These are phyloP conservation scores for Malacosoma neustria DNA, from an alignment of 2,888 invertebrate genomes.

Conservation along the genomic window DNA sequence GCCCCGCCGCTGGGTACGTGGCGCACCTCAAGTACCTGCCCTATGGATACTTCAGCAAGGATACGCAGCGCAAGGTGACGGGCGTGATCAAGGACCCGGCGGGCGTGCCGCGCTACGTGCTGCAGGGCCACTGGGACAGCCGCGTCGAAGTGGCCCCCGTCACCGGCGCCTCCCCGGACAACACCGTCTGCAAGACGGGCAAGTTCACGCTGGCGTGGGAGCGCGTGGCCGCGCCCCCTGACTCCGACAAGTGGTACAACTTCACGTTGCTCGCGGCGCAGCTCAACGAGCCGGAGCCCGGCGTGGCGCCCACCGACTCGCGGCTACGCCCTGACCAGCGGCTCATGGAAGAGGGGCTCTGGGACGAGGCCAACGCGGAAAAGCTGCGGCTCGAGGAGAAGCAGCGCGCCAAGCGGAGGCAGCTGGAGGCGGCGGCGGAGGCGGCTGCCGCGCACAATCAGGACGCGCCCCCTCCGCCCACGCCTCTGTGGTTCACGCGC, in stretches of 20 bases:
- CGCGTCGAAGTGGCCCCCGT: constrained; percentile 96
- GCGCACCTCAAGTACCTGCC: constrained; percentile 98
- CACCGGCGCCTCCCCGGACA: constrained; percentile 80
- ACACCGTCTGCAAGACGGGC: constrained; percentile 95
- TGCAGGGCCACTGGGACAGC: constrained; percentile 95
- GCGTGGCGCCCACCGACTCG: constrained; percentile 96
- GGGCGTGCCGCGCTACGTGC: constrained; percentile 85
- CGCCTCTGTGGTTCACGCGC: constrained; percentile 93
- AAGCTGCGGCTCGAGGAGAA: constrained; percentile 94
- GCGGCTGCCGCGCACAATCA: constrained; percentile 76
- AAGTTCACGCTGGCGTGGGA: constrained; percentile 91
- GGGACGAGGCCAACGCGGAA: constrained; percentile 93
- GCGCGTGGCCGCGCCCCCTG: constrained; percentile 81
- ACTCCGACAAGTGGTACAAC: constrained; percentile 88
- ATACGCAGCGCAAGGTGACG: constrained; percentile 93
- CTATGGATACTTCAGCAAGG: constrained; percentile 98
- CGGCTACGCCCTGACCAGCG: constrained; percentile 96
- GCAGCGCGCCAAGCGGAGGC: constrained; percentile 87
- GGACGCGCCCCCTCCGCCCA: constrained; percentile 79
- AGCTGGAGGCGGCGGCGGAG: constrained; percentile 88
- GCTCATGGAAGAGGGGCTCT: constrained; percentile 95
- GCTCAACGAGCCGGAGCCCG: constrained; percentile 94
- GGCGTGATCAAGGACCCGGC: constrained; percentile 84
- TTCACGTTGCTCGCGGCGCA: constrained; percentile 97
- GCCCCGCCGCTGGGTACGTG: constrained; percentile 91